Evolutionary conservation across 2,888 invertebrate genomes (phyloP).

Genomic region (Drosophila pegasa): DNA sequence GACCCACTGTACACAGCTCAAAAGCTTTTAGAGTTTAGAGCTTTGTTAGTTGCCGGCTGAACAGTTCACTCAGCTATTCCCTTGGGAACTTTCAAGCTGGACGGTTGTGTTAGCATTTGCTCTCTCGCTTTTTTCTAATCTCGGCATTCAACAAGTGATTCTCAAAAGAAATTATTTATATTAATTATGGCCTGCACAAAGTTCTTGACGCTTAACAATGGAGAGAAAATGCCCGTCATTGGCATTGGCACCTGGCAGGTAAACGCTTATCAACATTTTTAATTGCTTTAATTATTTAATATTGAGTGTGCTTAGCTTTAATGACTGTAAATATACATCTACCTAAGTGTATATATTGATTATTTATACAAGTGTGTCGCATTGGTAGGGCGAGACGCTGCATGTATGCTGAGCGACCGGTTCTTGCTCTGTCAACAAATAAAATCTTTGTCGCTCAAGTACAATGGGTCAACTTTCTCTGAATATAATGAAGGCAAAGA

Average conservation of each 20-base stretch:
- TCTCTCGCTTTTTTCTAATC: neutral
- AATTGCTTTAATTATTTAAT: neutral
- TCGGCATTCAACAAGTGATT: constrained; percentile 34
- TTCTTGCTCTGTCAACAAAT: constrained; percentile 38
- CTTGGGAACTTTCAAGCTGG: constrained; percentile 10
- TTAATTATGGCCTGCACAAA: constrained; percentile 51
- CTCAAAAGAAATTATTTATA: neutral
- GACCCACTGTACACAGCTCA: constrained; percentile 5
- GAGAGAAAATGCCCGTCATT: constrained; percentile 89
- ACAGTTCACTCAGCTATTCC: constrained; percentile 16
- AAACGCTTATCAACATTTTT: constrained; percentile 32
- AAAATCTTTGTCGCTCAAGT: constrained; percentile 9
- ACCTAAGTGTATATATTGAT: neutral
- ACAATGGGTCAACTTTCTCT: constrained; percentile 40
- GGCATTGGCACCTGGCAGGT: constrained; percentile 94
- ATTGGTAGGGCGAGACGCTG: neutral
- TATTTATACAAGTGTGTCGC: neutral
- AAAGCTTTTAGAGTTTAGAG: constrained; percentile 29
- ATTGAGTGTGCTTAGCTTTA: neutral
- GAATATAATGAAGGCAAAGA: neutral
- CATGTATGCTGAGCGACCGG: constrained; percentile 28
- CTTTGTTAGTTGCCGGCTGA: constrained; percentile 14
- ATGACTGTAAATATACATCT: neutral
- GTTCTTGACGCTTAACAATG: constrained; percentile 85
- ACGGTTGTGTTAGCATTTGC: constrained; percentile 19